Evolutionary conservation across 2,888 invertebrate species (phyloP), one percentile per base, ranked within the genome.

Genomic region (Colostygia pectinataria): DNA sequence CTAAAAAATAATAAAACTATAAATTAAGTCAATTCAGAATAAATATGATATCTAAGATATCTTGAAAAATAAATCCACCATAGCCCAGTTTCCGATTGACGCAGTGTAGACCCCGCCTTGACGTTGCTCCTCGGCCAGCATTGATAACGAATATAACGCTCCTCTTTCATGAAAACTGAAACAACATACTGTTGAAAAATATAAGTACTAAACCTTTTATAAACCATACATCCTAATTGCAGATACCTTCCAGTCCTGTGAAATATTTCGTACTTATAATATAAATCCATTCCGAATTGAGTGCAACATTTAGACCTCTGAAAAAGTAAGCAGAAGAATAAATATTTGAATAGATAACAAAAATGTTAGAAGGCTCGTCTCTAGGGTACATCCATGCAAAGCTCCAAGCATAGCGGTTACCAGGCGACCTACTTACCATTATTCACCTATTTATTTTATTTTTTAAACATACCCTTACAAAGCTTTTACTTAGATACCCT

Each of bases 71-170:
- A 13, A 31, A 15, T 12, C 10, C 25, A 49, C 83, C 76, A 95
- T 92, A 0, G 97, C 98, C 86, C 98, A 98, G 78, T 98, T 98
- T 2, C 98, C 98, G 41, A 96, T 90, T 2, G 97, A 97, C 0
- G 98, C 97, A 2, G 97, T 96, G 43, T 96, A 95, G 0, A 98
- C 95, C 1, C 98, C 98, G 23, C 70, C 77, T 53, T 81, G 80
- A 65, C 92, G 93, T 75, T 96, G 93, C 24, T 94, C 93, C 40
- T 92, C 86, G 6, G 91, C 82, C 13, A 98, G 79, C 87, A 92
- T 94, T 53, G 94, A 73, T 40, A 98, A 83, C 0, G 95, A 93
- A 71, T 96, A 95, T 12, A 96, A 85, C 0, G 98, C 98, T 7
- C 97, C 97, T 57, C 97, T 91, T 76, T 97, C 98, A 74, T 96